Conservation (phyloP, 2,797 vertebrate species). For the Myotis planiceps region DNA sequence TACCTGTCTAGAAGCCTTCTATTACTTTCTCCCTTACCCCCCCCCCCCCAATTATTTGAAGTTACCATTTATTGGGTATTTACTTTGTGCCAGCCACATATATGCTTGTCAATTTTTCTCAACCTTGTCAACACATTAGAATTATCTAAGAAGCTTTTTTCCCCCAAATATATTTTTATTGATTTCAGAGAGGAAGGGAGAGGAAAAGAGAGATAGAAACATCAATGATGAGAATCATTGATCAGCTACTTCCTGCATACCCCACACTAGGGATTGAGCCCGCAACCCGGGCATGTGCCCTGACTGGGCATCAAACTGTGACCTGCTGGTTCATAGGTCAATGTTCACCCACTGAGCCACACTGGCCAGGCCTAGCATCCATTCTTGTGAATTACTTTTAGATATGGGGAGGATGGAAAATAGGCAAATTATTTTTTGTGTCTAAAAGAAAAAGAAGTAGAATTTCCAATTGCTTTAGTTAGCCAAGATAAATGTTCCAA, state of each 20-base stretch:
- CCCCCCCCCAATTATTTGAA: background rate
- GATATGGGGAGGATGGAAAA: background rate
- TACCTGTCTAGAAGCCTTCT: background rate
- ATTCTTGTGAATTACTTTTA: background rate
- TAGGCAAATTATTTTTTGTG: background rate
- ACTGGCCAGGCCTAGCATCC: background rate
- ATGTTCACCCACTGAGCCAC: background rate
- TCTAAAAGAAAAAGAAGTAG: background rate
- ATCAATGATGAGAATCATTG: no score
- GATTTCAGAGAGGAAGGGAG: no score
- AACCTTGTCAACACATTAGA: background rate
- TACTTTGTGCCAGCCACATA: background rate
- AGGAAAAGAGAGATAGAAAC: no score
- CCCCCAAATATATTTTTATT: background rate
- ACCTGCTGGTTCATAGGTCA: background rate
- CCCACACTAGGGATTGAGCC: no score
- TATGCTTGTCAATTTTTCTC: background rate
- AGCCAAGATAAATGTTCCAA: background rate
- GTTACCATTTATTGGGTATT: background rate
- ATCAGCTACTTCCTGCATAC: no score
- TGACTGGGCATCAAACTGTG: background rate
- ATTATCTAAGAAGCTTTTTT: slow-evolving; percentile 39
- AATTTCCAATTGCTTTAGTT: background rate
- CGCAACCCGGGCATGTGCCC: background rate
- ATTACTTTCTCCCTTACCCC: background rate